These are phyloP conservation scores for Gymnodraco acuticeps DNA, from an alignment of 2,797 vertebrate genomes.

Conservation along the genomic window DNA sequence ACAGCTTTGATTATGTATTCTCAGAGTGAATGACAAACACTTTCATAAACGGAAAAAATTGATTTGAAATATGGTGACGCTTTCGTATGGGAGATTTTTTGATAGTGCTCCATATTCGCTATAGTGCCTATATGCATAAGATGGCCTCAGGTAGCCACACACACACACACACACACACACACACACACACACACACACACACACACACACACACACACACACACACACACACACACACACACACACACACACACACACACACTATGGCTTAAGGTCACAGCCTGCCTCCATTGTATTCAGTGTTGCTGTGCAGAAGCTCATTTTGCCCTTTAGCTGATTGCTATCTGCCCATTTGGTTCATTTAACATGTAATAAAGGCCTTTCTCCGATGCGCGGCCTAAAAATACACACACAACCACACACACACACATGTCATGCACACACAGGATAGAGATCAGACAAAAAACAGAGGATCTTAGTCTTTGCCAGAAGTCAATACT, in stretches of 20 bases:
- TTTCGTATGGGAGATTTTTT: not conserved
- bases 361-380: constrained; percentile 63
- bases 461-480: constrained; percentile 56
- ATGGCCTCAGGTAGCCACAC: constrained; percentile 30
- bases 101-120: not conserved
- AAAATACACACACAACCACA: constrained; percentile 22
- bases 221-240: constrained; percentile 23
- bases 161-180: too few species aligned
- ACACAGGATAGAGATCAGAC: constrained; percentile 18
- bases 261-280: constrained; percentile 47
- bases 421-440: constrained; percentile 12
- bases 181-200: too few species aligned
- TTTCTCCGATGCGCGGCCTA: constrained; percentile 43
- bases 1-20: constrained; percentile 33
- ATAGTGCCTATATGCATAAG: constrained; percentile 9
- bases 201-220: too few species aligned
- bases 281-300: constrained; percentile 43
- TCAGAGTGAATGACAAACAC: constrained; percentile 19
- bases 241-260: constrained; percentile 7
- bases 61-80: constrained; percentile 9
- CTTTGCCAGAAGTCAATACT: constrained; percentile 68
- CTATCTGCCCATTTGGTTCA: constrained; percentile 65
- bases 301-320: constrained; percentile 49
- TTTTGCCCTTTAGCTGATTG: constrained; percentile 62
- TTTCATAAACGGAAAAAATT: constrained; percentile 13